Evolutionary conservation across 1,140 invertebrate genomes (phyloP).

Genomic region (Rhyzopertha dominica): DNA sequence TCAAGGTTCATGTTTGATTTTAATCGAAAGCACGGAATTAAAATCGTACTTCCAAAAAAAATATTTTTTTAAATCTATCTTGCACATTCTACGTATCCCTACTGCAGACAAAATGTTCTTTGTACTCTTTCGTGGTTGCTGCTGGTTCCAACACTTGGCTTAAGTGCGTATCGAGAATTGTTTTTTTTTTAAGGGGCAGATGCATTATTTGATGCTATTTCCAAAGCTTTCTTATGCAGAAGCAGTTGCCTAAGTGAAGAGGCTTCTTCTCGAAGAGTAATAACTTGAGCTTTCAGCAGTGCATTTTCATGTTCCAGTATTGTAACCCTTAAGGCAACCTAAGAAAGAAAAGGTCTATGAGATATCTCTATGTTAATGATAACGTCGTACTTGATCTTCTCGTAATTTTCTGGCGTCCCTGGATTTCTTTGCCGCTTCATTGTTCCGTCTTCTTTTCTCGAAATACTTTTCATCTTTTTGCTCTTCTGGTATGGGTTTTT

Average conservation of each 20-base stretch:
- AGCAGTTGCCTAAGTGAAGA: constrained; percentile 64
- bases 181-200: no score
- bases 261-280: constrained; percentile 74
- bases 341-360: constrained; percentile 27
- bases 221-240: constrained; percentile 38
- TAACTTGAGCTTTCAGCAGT: constrained; percentile 71
- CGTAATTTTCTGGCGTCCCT: constrained; percentile 77
- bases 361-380: neutral
- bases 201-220: constrained; percentile 24
- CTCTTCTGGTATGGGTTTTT: constrained; percentile 79
- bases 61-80: no score
- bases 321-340: constrained; percentile 75
- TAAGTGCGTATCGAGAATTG: no score
- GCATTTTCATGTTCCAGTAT: constrained; percentile 83
- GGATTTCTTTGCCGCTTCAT: constrained; percentile 87
- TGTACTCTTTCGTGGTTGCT: no score
- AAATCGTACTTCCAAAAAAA: no score
- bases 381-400: constrained; percentile 68
- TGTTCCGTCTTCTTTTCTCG: constrained; percentile 79
- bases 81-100: no score
- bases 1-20: no score
- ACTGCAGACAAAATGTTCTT: no score
- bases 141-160: no score
- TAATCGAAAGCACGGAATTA: no score
- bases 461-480: constrained; percentile 87